Base-by-base conservation (phyloP, 2,113 vertebrate species). In the Amazona vittata region DNA sequence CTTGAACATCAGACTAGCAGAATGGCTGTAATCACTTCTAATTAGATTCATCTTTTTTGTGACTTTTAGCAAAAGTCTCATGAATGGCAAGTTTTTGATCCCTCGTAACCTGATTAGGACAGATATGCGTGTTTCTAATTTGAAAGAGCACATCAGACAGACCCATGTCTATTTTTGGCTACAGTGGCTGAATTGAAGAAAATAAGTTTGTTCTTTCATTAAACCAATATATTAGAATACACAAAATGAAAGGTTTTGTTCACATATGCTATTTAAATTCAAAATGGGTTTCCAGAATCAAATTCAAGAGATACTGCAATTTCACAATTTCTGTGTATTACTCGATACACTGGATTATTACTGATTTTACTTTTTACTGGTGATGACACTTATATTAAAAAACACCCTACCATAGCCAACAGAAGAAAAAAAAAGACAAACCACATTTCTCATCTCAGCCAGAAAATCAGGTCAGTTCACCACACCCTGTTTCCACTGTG, bases 371-470 rank as follows among this genome's bases (percentile, higher is more conserved):
- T 50, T 78, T 73, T 86, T 71, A 60, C 12, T 62, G 26, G 37
- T 67, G 2, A 83, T 19, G 5, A 3, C 47, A 33, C 26, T 46
- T n/a, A 74, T 12, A 77, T 8, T 19, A 8, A 70, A 50, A 26
- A 10, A 9, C 41, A 13, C 6, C 43, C 43, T 28, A 44, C 12
- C 35, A 52, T 8, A 19, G 7, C 5, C 21, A 73, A 60, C 2
- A 55, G 35, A 44, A 49, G 41, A 20, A 19, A 1, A 8, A 5
- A 18, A 35, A 12, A 49, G 35, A 14, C 12, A 71, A 77, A 35
- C 2, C 0, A 15, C 0, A 0, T 83, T 60, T 82, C 25, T 91
- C 11, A 69, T 55, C 22, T 41, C 10, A 1, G 17, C 5, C 44
- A 62, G 63, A 46, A 79, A 82, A 87, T n/a, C 50, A 67, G 11